A percentile compares a stretch with the other conserved stretches of the same genome.
Evolutionary conservation across 2,797 vertebrate species (phyloP).

Genomic region (Octomys mimax): DNA sequence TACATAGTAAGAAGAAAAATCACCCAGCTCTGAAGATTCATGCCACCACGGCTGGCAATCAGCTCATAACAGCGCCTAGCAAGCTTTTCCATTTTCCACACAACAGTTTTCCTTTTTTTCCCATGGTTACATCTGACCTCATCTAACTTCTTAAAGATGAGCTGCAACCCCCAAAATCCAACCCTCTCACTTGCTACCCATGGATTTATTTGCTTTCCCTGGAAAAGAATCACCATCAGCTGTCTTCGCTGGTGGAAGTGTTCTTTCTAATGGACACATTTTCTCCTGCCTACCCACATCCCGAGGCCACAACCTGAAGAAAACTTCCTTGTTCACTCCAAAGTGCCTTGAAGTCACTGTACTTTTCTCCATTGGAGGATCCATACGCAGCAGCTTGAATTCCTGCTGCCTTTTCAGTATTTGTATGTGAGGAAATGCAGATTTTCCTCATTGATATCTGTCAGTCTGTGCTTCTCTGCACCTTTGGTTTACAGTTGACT

Average conservation of each 20-base stretch:
- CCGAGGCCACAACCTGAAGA: neutral
- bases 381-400: neutral
- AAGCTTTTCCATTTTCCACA: neutral
- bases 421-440: neutral
- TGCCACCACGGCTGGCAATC: neutral
- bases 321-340: neutral
- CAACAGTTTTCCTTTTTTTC: neutral
- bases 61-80: neutral
- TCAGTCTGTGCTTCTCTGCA: constrained; percentile 8
- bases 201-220: neutral
- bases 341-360: neutral
- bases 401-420: neutral
- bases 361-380: neutral
- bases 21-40: neutral
- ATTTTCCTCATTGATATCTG: neutral
- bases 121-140: neutral
- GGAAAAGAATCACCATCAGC: neutral
- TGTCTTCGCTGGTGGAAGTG: neutral
- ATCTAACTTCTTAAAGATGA: neutral
- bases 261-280: neutral
- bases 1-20: neutral
- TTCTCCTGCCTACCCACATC: neutral
- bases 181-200: neutral
- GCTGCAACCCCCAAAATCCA: neutral
- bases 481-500: constrained; percentile 34